Conservation (phyloP, 1,140 invertebrate species). For the Anagrus nilaparvatae region DNA sequence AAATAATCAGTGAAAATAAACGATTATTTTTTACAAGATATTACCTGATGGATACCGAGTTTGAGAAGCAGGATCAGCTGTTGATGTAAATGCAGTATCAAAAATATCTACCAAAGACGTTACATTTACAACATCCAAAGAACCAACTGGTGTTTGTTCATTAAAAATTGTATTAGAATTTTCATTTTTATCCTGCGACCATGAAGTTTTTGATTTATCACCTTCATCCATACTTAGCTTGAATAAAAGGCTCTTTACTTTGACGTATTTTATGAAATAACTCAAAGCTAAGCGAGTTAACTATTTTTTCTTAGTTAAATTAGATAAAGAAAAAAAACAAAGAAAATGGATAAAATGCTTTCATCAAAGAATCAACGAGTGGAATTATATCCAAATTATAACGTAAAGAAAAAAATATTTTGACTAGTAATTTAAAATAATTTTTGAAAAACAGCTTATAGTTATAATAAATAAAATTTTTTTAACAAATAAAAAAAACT, state of each 20-base stretch:
- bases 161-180: conserved; percentile 29
- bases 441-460: no score
- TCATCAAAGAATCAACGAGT: no score
- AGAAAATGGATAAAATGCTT: no score
- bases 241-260: no score
- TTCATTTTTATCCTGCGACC: conserved; percentile 32
- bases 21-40: conserved; percentile 4
- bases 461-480: no score
- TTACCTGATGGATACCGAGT: conserved; percentile 37
- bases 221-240: conserved; percentile 12
- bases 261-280: no score
- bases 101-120: conserved; percentile 45
- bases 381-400: no score
- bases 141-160: conserved; percentile 26
- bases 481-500: no score
- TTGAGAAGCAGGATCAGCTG: conserved; percentile 40
- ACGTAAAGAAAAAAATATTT: no score
- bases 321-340: neutral
- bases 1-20: conserved; percentile 7
- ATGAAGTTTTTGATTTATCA: conserved; percentile 29
- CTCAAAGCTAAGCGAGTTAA: neutral
- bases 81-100: conserved; percentile 45
- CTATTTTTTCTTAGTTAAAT: neutral
- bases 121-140: conserved; percentile 39
- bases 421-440: no score